Evolutionary conservation across 2,888 invertebrate species (phyloP).

Genomic region (Mesoligia furuncula): DNA sequence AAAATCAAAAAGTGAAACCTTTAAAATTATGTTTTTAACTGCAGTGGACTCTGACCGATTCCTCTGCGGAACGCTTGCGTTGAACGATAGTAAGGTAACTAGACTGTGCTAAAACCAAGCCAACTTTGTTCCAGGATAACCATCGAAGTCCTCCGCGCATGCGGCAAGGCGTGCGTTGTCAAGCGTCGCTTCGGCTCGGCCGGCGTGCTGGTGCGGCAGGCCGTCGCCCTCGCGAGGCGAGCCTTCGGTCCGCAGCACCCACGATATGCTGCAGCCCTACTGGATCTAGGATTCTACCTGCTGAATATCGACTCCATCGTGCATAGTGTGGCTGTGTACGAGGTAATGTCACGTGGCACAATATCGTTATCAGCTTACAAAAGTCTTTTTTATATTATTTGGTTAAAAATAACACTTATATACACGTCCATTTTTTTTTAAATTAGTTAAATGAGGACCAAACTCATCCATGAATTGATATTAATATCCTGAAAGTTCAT

Average conservation of each 20-base stretch:
- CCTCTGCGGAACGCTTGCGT: not conserved
- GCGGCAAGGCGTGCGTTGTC: slow-evolving; percentile 97
- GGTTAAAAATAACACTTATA: too few species aligned
- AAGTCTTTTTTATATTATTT: too few species aligned
- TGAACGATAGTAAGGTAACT: not conserved
- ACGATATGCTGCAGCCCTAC: slow-evolving; percentile 95
- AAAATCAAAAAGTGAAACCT: not conserved
- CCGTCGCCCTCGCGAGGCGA: slow-evolving; percentile 92
- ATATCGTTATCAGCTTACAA: too few species aligned
- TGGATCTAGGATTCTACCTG: slow-evolving; percentile 97
- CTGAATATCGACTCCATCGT: slow-evolving; percentile 96
- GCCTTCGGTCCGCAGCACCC: slow-evolving; percentile 93
- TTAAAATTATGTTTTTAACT: too few species aligned
- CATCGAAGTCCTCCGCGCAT: slow-evolving; percentile 96
- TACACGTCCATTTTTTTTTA: too few species aligned
- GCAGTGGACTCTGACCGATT: not conserved
- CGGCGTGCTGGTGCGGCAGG: slow-evolving; percentile 95
- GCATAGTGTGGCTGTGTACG: slow-evolving; percentile 96
- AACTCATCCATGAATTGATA: too few species aligned
- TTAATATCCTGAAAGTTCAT: too few species aligned
- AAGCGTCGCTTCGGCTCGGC: slow-evolving; percentile 96
- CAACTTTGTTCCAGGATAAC: slow-evolving; percentile 87
- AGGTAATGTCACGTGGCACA: slow-evolving; percentile 72
- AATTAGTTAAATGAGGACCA: too few species aligned
- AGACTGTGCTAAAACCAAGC: not conserved